Conservation (phyloP, 1,140 invertebrate genomes). For the Artemia franciscana region DNA sequence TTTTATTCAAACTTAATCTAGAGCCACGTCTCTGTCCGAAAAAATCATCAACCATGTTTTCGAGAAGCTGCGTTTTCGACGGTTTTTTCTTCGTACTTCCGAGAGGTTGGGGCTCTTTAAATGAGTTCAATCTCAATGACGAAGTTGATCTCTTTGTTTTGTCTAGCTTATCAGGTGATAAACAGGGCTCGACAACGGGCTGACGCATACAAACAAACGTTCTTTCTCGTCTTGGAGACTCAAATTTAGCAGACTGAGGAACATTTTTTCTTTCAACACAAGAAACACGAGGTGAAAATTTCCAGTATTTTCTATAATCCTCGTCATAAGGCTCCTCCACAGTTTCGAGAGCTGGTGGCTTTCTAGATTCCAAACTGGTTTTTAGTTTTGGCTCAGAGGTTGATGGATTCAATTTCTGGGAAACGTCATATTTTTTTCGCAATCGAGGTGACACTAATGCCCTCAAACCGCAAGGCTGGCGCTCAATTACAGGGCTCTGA, state of each 20-base stretch:
- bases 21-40: background rate
- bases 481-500: slow-evolving; percentile 6
- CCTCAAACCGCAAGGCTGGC: slow-evolving; percentile 11
- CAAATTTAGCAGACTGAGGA: background rate
- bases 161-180: background rate
- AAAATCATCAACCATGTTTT: background rate
- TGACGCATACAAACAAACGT: background rate
- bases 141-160: background rate
- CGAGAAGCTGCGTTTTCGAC: background rate
- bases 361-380: background rate
- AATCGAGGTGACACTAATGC: background rate
- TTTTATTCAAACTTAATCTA: background rate
- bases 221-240: background rate
- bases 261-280: background rate
- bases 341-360: background rate
- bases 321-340: background rate
- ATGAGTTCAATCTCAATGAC: background rate
- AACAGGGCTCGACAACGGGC: background rate
- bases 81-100: background rate
- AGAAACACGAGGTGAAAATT: background rate
- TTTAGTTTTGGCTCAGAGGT: background rate
- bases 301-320: background rate
- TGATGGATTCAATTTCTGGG: background rate
- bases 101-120: background rate
- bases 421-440: background rate